A percentile compares a stretch with the other conserved stretches of the same genome.
Evolutionary conservation across 2,888 invertebrate genomes (phyloP).

Genomic region (Synergus gifuensis): DNA sequence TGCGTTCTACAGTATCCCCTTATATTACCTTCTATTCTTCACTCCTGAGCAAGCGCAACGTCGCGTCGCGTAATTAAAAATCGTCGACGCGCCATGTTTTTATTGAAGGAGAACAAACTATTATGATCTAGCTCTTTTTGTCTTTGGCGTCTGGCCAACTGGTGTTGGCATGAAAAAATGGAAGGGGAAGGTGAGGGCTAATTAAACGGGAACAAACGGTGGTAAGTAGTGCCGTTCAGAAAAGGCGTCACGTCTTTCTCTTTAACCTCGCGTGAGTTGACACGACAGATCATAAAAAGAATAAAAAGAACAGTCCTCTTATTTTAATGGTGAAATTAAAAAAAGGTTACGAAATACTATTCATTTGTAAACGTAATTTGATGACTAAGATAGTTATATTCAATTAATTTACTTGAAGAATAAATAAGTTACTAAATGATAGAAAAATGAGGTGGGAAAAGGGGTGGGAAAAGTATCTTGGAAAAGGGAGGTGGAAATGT

Average conservation of each 20-base stretch:
- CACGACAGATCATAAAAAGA: neutral
- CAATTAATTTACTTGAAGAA: no score
- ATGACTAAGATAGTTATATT: no score
- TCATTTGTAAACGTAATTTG: neutral
- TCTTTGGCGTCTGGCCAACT: constrained; percentile 35
- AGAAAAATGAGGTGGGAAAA: no score
- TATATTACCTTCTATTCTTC: neutral
- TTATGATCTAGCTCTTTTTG: constrained; percentile 35
- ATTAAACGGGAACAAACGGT: constrained; percentile 40
- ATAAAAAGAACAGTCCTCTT: neutral
- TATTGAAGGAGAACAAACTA: constrained; percentile 38
- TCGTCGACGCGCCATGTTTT: constrained; percentile 8
- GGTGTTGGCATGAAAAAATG: constrained; percentile 25
- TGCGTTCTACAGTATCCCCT: neutral
- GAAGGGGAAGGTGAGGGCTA: constrained; percentile 13
- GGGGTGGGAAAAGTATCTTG: no score
- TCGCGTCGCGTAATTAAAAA: constrained; percentile 23
- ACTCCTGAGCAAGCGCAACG: neutral
- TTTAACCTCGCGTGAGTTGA: constrained; percentile 6
- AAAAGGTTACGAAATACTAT: neutral
- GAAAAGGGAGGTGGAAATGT: no score
- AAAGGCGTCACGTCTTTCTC: constrained; percentile 34
- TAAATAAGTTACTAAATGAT: no score
- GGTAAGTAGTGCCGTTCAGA: constrained; percentile 36
- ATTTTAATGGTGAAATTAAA: neutral